Conservation (phyloP, 1,140 invertebrate species). For the Bilobella aurantiaca region DNA sequence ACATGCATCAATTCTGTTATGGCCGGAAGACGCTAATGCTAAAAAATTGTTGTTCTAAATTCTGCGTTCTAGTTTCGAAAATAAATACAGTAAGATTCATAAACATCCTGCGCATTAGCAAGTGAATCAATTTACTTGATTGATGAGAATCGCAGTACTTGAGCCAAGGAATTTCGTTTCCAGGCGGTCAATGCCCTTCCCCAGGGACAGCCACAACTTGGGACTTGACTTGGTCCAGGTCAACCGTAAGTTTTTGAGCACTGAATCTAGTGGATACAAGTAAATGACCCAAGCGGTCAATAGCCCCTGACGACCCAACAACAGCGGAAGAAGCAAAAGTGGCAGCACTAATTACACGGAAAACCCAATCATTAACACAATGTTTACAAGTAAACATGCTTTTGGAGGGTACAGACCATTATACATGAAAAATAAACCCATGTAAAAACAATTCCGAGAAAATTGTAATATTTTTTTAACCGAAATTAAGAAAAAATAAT, state of each 20-base stretch:
- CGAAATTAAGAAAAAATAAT: no score
- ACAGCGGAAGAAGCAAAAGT: constrained; percentile 21
- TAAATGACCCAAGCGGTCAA: constrained; percentile 25
- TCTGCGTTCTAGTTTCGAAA: no score
- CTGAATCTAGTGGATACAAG: constrained; percentile 22
- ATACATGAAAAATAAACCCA: no score
- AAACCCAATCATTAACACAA: background rate
- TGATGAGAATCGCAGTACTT: constrained; percentile 11
- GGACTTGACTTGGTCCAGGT: background rate
- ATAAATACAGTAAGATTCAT: no score
- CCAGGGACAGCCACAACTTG: constrained; percentile 10
- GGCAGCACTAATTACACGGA: constrained; percentile 14
- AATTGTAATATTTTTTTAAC: no score
- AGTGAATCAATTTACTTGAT: constrained; percentile 16
- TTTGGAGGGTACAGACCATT: no score
- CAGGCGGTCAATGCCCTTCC: constrained; percentile 12
- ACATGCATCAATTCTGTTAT: no score
- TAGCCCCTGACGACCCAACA: constrained; percentile 25
- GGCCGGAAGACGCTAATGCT: no score
- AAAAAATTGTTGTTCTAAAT: no score
- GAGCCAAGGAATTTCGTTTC: background rate
- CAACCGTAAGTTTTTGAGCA: constrained; percentile 9
- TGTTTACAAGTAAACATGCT: background rate
- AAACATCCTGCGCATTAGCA: background rate
- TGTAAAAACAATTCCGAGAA: no score